phyloP scores from a whole-genome alignment of 2,113 vertebrate species.

The Thermophis baileyi region DNA sequence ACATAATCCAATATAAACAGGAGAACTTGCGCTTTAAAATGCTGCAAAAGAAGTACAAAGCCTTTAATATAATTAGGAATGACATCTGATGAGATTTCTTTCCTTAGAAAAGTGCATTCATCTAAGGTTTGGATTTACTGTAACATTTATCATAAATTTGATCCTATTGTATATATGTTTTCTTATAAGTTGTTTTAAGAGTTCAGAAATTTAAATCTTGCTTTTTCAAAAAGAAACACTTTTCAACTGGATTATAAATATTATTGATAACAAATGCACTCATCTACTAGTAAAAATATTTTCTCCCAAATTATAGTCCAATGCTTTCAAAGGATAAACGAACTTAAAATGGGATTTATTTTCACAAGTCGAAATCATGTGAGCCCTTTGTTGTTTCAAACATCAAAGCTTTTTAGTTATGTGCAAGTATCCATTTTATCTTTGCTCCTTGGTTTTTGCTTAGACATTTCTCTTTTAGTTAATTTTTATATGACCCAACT shows the following conservation, averaged over 20 bases:
- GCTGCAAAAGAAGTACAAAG: not conserved
- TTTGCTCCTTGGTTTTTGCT: not conserved
- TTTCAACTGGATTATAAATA: not conserved
- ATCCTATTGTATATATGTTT: not conserved
- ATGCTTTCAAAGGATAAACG: not conserved
- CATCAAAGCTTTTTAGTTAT: not conserved
- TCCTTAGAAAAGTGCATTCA: not conserved
- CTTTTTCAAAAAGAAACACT: not conserved
- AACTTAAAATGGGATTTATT: not conserved
- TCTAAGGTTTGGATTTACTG: not conserved
- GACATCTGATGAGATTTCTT: not conserved
- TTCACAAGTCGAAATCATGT: not conserved
- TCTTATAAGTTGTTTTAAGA: not conserved
- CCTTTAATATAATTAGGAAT: not conserved
- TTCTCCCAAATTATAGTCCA: not conserved
- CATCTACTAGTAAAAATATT: not conserved
- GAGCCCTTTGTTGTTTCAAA: not conserved
- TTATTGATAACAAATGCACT: not conserved
- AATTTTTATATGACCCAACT: not conserved
- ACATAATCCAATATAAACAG: not conserved
- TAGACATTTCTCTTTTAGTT: not conserved
- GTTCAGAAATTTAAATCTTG: not conserved
- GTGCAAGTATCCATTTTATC: not conserved
- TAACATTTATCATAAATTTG: not conserved
- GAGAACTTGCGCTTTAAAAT: not conserved